These are phyloP conservation scores for Pseudomyrmex dendroicus DNA, from an alignment of 1,140 invertebrate species.

Conservation along the genomic window DNA sequence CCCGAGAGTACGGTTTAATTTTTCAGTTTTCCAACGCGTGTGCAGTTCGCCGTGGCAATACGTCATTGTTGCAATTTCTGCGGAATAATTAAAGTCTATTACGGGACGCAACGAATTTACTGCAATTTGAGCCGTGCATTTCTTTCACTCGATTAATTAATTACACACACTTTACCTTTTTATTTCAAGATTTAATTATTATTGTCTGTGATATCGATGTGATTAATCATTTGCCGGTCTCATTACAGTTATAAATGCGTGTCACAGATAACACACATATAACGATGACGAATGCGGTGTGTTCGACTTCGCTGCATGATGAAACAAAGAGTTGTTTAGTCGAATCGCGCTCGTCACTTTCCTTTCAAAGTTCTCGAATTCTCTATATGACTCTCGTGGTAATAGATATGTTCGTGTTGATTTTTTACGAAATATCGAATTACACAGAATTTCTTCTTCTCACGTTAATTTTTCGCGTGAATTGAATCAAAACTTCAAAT, in stretches of 20 bases:
- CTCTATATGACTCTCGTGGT: constrained; percentile 5
- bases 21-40: constrained; percentile 28
- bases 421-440: neutral
- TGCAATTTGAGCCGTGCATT: neutral
- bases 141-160: constrained; percentile 37
- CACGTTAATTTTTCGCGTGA: no score
- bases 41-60: constrained; percentile 17
- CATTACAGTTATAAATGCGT: neutral
- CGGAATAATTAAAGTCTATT: constrained; percentile 47
- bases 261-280: neutral
- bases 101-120: constrained; percentile 24
- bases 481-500: no score
- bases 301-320: neutral
- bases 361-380: neutral
- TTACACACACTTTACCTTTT: neutral
- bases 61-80: constrained; percentile 42
- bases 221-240: constrained; percentile 2
- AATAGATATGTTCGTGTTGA: neutral
- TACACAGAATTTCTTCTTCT: no score
- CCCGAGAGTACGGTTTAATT: constrained; percentile 34
- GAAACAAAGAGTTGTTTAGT: neutral
- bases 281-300: neutral
- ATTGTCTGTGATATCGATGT: neutral
- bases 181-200: neutral
- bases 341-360: neutral